Conservation (phyloP, 1,140 invertebrate genomes). For the Drosophila ficusphila region DNA sequence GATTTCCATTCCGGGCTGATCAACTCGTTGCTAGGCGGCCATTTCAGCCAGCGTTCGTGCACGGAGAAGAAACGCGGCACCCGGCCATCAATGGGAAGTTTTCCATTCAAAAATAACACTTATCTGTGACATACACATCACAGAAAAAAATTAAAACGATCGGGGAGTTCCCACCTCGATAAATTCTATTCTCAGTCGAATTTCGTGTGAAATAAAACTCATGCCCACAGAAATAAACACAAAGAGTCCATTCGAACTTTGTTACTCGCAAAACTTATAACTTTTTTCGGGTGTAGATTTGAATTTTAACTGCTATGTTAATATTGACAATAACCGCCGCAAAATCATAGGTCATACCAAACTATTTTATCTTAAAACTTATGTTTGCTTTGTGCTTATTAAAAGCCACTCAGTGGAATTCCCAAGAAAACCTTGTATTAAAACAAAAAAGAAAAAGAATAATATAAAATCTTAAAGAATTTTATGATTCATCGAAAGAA, state of each 20-base stretch:
- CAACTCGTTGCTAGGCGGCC: conserved; percentile 37
- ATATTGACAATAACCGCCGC: background rate
- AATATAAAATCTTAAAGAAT: background rate
- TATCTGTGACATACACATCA: background rate
- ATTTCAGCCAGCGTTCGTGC: conserved; percentile 1
- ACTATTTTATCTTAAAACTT: background rate
- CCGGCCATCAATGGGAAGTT: background rate
- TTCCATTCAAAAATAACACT: conserved; percentile 6
- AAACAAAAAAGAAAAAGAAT: background rate
- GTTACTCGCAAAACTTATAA: no score
- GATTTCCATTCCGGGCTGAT: no score
- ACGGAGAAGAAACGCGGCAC: background rate
- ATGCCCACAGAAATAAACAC: background rate
- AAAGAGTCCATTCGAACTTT: background rate
- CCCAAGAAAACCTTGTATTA: background rate
- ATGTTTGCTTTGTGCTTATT: background rate
- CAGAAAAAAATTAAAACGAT: background rate
- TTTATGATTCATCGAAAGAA: background rate
- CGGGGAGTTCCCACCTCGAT: background rate
- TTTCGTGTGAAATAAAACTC: background rate
- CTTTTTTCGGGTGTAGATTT: background rate
- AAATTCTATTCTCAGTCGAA: background rate
- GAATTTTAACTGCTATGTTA: background rate
- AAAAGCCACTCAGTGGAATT: background rate
- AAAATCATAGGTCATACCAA: background rate